Conservation (phyloP, 2,113 vertebrate genomes). For the Cisticola juncidis region DNA sequence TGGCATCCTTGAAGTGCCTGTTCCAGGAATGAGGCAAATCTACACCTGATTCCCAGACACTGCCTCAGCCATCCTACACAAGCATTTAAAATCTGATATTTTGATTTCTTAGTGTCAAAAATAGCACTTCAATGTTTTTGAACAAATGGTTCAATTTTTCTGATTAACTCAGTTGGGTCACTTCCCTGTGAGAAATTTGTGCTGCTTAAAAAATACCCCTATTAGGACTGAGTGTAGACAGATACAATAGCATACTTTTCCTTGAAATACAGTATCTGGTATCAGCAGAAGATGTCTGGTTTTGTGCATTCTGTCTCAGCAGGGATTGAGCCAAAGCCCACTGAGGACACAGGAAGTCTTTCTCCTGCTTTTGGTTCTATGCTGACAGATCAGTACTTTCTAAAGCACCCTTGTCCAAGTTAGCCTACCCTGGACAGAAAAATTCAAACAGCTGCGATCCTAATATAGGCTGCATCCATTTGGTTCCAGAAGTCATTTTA, state of each 20-base stretch:
- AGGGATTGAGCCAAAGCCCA: not conserved
- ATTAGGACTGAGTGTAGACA: accelerated
- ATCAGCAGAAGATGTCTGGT: not conserved
- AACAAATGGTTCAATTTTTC: not conserved
- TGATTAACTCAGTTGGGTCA: not conserved
- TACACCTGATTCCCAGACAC: not conserved
- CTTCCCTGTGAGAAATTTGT: not conserved
- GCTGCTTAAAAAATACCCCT: not conserved
- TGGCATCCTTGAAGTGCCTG: not conserved
- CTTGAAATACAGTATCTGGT: not conserved
- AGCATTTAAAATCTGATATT: not conserved
- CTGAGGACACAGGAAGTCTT: not conserved
- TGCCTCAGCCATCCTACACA: accelerated
- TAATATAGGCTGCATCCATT: not conserved
- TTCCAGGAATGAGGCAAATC: not conserved
- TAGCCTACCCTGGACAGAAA: not conserved
- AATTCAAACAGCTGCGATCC: not conserved
- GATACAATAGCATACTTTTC: not conserved
- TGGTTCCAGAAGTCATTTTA: not conserved
- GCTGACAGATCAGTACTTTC: not conserved
- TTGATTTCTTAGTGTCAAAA: not conserved
- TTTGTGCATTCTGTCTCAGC: not conserved
- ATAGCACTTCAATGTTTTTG: not conserved
- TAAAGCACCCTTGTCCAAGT: not conserved
- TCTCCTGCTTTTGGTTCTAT: not conserved